A percentile compares a stretch with the other conserved stretches of the same genome.
These are phyloP conservation scores for Dicranocentrus wangi DNA, from an alignment of 2,888 invertebrate species.

Conservation along the genomic window DNA sequence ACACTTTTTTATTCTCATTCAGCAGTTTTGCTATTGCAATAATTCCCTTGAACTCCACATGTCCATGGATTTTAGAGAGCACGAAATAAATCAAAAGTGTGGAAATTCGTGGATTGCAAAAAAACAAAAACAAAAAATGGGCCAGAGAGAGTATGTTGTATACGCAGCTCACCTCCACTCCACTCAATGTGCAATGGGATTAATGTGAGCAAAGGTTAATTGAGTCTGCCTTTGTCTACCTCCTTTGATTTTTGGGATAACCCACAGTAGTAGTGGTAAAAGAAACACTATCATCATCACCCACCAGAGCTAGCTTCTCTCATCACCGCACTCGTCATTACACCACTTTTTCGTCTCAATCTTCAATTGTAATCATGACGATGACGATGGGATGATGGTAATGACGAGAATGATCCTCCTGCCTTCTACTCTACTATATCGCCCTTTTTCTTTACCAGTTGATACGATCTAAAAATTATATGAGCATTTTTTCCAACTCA, in stretches of 20 bases:
- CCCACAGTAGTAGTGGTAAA: too few species aligned
- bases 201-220: conserved; percentile 52
- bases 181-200: neutral
- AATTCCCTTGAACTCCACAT: neutral
- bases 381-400: neutral
- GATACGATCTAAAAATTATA: too few species aligned
- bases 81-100: neutral
- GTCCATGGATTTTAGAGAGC: neutral
- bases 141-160: neutral
- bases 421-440: neutral
- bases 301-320: too few species aligned
- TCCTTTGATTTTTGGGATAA: conserved; percentile 9
- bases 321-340: neutral
- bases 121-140: neutral
- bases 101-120: neutral
- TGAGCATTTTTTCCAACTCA: neutral
- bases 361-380: neutral
- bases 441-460: too few species aligned
- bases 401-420: neutral
- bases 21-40: too few species aligned
- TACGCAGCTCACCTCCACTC: neutral
- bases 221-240: conserved; percentile 58
- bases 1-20: too few species aligned
- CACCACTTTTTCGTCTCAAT: neutral
- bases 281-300: neutral